These are phyloP conservation scores for Mayetiola destructor DNA, from an alignment of 2,888 invertebrate genomes.

Conservation along the genomic window DNA sequence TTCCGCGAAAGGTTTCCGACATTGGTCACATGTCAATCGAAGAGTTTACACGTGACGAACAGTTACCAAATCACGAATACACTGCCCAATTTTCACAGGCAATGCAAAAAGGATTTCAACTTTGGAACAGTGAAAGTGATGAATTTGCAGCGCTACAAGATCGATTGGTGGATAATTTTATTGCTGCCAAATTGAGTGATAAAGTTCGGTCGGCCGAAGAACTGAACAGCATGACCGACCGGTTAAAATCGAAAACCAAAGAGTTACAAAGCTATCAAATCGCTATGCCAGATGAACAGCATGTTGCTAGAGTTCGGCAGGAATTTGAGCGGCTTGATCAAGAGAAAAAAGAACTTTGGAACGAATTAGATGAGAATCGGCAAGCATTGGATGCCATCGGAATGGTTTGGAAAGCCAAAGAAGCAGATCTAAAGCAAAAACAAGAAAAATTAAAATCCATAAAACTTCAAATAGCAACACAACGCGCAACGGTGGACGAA, in stretches of 20 bases:
- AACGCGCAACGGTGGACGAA: background rate
- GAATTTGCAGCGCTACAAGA: background rate
- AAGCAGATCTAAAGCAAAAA: background rate
- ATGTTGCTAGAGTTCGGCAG: no score
- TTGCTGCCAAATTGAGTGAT: background rate
- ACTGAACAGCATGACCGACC: background rate
- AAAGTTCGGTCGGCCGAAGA: background rate
- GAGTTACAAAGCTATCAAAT: background rate
- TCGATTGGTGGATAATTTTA: background rate
- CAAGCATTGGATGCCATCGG: background rate
- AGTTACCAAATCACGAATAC: background rate
- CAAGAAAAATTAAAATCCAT: background rate
- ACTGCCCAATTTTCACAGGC: background rate
- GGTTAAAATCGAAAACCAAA: background rate
- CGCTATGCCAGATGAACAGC: background rate
- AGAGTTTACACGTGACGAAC: background rate
- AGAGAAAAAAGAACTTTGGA: background rate
- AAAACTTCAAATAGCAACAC: no score
- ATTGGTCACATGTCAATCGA: background rate
- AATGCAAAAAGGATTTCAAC: background rate
- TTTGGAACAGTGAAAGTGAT: background rate
- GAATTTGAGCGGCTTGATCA: background rate
- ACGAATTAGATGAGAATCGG: background rate
- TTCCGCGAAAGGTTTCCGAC: background rate
- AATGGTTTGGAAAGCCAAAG: background rate